These are phyloP conservation scores for Lipophrys pholis DNA, from an alignment of 2,113 vertebrate species.

Conservation along the genomic window DNA sequence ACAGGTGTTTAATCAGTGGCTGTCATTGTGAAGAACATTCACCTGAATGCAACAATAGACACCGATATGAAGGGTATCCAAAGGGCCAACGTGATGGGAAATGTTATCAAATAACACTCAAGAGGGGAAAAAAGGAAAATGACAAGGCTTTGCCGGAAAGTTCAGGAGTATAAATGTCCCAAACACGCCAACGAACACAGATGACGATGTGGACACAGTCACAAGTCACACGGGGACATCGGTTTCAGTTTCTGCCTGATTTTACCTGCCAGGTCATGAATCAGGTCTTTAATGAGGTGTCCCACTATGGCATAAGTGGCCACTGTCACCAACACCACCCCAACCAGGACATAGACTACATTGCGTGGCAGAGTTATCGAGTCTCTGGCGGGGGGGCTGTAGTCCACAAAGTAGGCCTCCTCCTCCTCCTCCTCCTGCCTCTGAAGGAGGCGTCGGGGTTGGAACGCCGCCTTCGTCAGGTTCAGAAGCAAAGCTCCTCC, in stretches of 20 bases:
- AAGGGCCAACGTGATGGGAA: slow-evolving; percentile 25
- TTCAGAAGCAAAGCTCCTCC: slow-evolving; percentile 46
- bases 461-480: slow-evolving; percentile 47
- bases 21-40: slow-evolving; percentile 1
- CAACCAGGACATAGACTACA: slow-evolving; percentile 82
- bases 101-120: slow-evolving; percentile 1
- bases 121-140: background rate
- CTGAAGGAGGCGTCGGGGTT: slow-evolving; percentile 75
- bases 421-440: slow-evolving; percentile 60
- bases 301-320: slow-evolving; percentile 91
- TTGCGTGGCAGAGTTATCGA: slow-evolving; percentile 57
- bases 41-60: slow-evolving; percentile 15
- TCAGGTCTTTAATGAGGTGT: slow-evolving; percentile 92
- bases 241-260: slow-evolving; percentile 13
- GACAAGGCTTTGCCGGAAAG: background rate
- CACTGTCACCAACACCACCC: slow-evolving; percentile 81
- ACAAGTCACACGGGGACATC: slow-evolving; percentile 13
- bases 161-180: slow-evolving; percentile 12
- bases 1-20: background rate
- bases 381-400: slow-evolving; percentile 74
- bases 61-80: slow-evolving; percentile 15
- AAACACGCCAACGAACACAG: slow-evolving; percentile 6
- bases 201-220: background rate
- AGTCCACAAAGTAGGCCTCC: slow-evolving; percentile 79
- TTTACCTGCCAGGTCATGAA: slow-evolving; percentile 90